A percentile compares a stretch with the other conserved stretches of the same genome.
Evolutionary conservation across 2,888 invertebrate genomes (phyloP).

Genomic region (Marronus borbonicus): DNA sequence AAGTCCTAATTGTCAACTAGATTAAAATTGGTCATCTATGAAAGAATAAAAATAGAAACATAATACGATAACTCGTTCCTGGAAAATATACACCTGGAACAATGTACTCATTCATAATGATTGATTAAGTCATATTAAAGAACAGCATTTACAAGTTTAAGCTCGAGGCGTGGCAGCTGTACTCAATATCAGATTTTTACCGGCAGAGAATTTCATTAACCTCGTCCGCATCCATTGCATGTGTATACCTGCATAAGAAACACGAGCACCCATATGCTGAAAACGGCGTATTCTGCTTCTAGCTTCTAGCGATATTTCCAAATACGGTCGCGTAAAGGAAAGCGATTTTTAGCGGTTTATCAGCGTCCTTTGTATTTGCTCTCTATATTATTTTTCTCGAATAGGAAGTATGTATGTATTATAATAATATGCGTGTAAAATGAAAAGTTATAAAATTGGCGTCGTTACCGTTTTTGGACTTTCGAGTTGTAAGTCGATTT

Average conservation of each 20-base stretch:
- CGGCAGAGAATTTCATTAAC: neutral
- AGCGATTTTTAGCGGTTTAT: constrained; percentile 6
- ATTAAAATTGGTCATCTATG: too few relatives aligned
- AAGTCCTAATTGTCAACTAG: too few relatives aligned
- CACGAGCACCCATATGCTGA: too few relatives aligned
- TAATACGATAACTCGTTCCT: neutral
- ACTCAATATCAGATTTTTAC: constrained; percentile 26
- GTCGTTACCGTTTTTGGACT: too few relatives aligned
- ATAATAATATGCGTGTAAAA: neutral
- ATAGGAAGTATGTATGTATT: neutral
- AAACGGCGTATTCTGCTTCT: too few relatives aligned
- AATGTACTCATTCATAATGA: constrained; percentile 28
- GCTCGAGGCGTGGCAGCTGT: constrained; percentile 38
- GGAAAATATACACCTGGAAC: constrained; percentile 28
- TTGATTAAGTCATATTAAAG: constrained; percentile 26
- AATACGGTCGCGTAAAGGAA: neutral
- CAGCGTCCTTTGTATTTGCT: neutral
- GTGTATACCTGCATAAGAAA: neutral
- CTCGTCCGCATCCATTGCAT: neutral
- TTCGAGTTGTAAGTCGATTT: too few relatives aligned
- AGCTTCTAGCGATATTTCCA: constrained; percentile 1
- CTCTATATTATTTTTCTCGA: neutral
- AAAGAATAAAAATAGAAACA: neutral
- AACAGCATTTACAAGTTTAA: constrained; percentile 24
- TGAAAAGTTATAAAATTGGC: too few relatives aligned